Percentiles rank a stretch among this genome's conserved stretches.
Conservation (phyloP, 2,888 invertebrate species). For the Rhaphigaster nebulosa region DNA sequence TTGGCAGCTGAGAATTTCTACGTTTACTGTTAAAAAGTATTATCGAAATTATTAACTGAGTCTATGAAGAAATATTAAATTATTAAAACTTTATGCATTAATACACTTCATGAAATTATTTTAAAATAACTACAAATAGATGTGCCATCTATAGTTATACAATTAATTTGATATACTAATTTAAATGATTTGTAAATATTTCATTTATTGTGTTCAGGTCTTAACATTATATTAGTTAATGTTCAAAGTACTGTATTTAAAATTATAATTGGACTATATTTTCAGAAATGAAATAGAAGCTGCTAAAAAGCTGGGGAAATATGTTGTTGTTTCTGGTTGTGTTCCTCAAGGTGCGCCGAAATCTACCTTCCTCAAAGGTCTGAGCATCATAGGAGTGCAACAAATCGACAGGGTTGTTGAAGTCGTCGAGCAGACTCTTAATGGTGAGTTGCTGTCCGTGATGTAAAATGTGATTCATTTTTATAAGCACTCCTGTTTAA, state of each 20-base stretch:
- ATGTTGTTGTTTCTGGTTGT: slow-evolving; percentile 96
- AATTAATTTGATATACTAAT: too few relatives aligned
- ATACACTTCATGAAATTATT: too few relatives aligned
- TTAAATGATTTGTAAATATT: too few relatives aligned
- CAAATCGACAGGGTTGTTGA: slow-evolving; percentile 98
- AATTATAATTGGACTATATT: slow-evolving; percentile 60
- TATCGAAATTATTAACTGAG: too few relatives aligned
- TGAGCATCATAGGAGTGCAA: slow-evolving; percentile 97
- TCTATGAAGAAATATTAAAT: too few relatives aligned
- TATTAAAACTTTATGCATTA: too few relatives aligned
- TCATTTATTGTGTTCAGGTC: too few relatives aligned
- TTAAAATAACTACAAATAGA: too few relatives aligned
- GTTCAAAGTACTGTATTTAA: not conserved
- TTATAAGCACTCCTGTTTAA: not conserved
- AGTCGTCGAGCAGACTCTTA: slow-evolving; percentile 97
- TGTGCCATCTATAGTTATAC: too few relatives aligned
- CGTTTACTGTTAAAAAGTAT: too few relatives aligned
- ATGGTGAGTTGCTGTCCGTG: slow-evolving; percentile 73
- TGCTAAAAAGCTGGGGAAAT: slow-evolving; percentile 81
- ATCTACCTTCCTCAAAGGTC: slow-evolving; percentile 77
- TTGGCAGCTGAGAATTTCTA: too few relatives aligned
- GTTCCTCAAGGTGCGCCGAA: slow-evolving; percentile 95
- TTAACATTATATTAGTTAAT: too few relatives aligned
- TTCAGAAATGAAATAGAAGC: slow-evolving; percentile 85
- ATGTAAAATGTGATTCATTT: not conserved